These are phyloP conservation scores for Halesus radiatus DNA, from an alignment of 1,140 invertebrate genomes.

Conservation along the genomic window DNA sequence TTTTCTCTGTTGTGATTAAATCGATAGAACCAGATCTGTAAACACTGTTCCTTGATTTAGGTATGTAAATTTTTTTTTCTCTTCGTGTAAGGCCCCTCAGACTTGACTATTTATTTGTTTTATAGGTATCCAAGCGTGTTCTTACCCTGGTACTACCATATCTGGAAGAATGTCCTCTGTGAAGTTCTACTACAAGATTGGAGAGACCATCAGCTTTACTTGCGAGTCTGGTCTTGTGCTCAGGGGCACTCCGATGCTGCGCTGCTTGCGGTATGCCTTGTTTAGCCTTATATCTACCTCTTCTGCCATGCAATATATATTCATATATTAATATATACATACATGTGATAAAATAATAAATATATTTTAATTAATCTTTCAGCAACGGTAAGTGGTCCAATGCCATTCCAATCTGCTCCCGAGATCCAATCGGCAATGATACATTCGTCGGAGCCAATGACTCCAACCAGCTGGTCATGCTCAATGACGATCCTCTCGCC, in stretches of 20 bases:
- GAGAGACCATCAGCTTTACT: constrained; percentile 87
- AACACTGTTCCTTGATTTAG: no score
- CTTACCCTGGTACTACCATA: constrained; percentile 87
- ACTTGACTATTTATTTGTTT: no score
- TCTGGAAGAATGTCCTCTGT: constrained; percentile 87
- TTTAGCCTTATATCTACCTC: neutral
- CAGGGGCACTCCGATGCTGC: constrained; percentile 80
- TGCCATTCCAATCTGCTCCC: constrained; percentile 79
- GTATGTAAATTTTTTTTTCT: no score
- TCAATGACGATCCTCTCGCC: constrained; percentile 62
- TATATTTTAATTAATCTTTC: constrained; percentile 33
- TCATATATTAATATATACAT: no score
- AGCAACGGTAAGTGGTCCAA: constrained; percentile 89
- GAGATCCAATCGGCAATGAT: constrained; percentile 63
- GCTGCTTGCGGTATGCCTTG: constrained; percentile 76
- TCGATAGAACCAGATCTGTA: no score
- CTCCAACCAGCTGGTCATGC: constrained; percentile 65
- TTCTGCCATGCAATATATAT: no score
- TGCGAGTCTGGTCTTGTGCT: constrained; percentile 84
- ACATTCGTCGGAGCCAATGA: constrained; percentile 62
- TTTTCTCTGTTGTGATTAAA: no score
- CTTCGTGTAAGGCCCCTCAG: no score
- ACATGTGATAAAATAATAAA: no score
- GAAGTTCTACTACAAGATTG: constrained; percentile 89
- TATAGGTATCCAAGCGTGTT: constrained; percentile 84